Percentiles rank a stretch among this genome's conserved stretches.
Conservation (phyloP, 1,140 invertebrate genomes). For the Penaeus vannamei region DNA sequence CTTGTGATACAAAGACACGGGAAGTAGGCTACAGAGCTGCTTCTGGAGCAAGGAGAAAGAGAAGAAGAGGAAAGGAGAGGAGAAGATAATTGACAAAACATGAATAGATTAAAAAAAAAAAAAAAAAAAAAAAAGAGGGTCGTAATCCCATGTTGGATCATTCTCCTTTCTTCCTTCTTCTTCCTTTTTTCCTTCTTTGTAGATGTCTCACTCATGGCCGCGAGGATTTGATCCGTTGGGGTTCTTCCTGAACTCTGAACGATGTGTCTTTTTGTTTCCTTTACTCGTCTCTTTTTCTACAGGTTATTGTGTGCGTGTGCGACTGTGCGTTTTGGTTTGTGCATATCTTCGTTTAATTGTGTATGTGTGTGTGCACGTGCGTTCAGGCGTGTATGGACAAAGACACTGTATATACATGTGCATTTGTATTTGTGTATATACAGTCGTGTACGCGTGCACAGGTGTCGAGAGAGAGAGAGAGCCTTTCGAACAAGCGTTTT, state of each 20-base stretch:
- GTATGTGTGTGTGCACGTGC: neutral
- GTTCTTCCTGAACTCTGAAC: neutral
- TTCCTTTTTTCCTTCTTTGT: no score
- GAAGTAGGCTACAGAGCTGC: no score
- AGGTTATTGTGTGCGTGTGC: neutral
- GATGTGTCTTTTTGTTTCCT: neutral
- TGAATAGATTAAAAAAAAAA: no score
- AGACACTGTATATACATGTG: neutral
- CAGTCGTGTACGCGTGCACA: neutral
- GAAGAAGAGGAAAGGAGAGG: neutral
- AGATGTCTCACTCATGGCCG: no score
- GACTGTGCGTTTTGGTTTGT: neutral
- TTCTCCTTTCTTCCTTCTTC: no score
- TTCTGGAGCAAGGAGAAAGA: neutral
- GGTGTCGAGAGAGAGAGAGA: no score
- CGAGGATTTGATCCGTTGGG: neutral
- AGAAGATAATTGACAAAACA: no score
- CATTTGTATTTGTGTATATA: neutral
- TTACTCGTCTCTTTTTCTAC: conserved; percentile 36
- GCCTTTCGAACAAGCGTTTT: no score
- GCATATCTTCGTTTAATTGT: neutral
- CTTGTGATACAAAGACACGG: conserved; percentile 54
- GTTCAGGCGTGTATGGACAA: neutral
- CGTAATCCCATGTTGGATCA: no score
- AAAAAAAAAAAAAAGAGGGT: no score